These are phyloP conservation scores for Harlomillsia oculata DNA, from an alignment of 1,140 invertebrate species.

Conservation along the genomic window DNA sequence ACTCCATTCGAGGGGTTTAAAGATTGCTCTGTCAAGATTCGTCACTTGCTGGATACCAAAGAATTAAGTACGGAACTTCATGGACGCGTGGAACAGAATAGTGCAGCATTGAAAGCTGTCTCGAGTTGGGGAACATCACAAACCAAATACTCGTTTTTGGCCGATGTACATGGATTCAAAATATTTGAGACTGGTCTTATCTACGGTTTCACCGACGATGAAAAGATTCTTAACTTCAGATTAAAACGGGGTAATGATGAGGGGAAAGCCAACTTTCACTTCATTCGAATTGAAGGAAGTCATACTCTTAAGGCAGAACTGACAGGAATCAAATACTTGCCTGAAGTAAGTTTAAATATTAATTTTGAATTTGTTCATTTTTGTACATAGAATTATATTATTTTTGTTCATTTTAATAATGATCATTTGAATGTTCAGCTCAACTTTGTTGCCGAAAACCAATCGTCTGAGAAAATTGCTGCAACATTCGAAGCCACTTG, in stretches of 20 bases:
- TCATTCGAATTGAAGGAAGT: slow-evolving; percentile 9
- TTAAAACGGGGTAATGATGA: slow-evolving; percentile 2
- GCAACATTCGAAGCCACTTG: too few relatives aligned
- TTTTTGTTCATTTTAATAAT: too few relatives aligned
- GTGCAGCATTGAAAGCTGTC: background rate
- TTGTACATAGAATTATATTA: too few relatives aligned
- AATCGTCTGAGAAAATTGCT: too few relatives aligned
- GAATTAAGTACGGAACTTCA: background rate
- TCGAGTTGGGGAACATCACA: background rate
- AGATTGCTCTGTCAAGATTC: slow-evolving; percentile 5
- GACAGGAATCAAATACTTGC: background rate
- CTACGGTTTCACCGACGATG: background rate
- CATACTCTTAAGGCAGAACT: background rate
- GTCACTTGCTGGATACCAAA: slow-evolving; percentile 12
- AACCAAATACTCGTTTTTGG: background rate
- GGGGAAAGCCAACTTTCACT: slow-evolving; percentile 2
- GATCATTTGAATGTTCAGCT: too few relatives aligned
- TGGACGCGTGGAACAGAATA: slow-evolving; percentile 5
- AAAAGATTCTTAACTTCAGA: slow-evolving; percentile 13
- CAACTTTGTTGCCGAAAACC: too few relatives aligned
- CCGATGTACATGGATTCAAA: background rate
- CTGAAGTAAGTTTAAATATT: background rate
- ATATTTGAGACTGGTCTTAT: background rate
- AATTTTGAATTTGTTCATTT: too few relatives aligned
- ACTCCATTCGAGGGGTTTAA: slow-evolving; percentile 28